Evolutionary conservation across 2,113 vertebrate species (phyloP).

Genomic region (Sclerurus mexicanus): DNA sequence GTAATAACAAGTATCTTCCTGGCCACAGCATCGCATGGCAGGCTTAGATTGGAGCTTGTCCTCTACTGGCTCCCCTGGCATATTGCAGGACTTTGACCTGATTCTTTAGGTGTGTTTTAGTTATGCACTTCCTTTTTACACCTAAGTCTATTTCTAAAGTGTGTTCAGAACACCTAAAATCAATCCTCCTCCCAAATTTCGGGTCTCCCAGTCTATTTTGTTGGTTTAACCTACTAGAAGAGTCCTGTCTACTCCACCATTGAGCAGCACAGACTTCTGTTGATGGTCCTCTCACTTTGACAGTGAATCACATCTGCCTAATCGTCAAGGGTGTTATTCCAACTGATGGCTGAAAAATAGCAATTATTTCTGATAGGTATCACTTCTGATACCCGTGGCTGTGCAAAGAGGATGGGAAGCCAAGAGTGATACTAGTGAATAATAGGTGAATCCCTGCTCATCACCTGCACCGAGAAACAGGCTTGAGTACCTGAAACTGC

Average conservation of each 20-base stretch:
- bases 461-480: neutral
- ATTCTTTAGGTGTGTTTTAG: neutral
- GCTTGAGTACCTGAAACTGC: constrained; percentile 44
- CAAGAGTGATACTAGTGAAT: constrained; percentile 13
- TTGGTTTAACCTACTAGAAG: neutral
- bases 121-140: neutral
- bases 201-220: neutral
- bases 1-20: neutral
- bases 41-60: neutral
- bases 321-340: neutral
- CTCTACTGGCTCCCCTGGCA: neutral
- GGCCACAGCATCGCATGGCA: neutral
- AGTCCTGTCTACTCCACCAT: neutral
- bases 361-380: constrained; percentile 19
- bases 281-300: neutral
- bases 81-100: neutral
- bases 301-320: neutral
- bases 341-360: neutral
- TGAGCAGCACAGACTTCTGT: neutral
- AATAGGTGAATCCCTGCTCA: neutral
- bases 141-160: neutral
- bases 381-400: neutral
- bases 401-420: neutral
- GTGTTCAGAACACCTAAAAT: neutral
- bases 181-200: neutral